These are phyloP conservation scores for Perdita meconis DNA, from an alignment of 2,888 invertebrate species.

Conservation along the genomic window DNA sequence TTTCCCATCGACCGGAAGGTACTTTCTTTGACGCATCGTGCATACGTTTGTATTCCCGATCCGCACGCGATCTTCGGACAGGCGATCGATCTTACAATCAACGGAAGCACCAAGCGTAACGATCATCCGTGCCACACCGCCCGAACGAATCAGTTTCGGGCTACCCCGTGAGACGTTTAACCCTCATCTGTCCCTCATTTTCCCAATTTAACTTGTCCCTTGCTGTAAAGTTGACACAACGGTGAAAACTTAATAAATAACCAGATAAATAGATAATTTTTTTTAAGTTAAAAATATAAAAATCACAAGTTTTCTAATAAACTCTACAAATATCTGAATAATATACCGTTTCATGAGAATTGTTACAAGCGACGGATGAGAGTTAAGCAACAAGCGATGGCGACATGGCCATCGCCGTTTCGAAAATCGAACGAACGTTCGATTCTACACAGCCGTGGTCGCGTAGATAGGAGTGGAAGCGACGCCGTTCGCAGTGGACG, in stretches of 20 bases:
- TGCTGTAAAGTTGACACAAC: too few species aligned
- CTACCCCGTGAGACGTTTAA: neutral
- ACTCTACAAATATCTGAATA: too few species aligned
- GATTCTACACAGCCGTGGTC: constrained; percentile 72
- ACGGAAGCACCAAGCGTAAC: constrained; percentile 48
- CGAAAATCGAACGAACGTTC: constrained; percentile 5
- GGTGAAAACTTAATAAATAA: too few species aligned
- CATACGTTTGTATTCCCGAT: neutral
- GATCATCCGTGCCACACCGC: constrained; percentile 7
- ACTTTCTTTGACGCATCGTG: neutral
- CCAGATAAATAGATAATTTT: too few species aligned
- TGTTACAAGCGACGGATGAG: too few species aligned
- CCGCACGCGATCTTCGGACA: constrained; percentile 29
- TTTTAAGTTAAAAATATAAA: too few species aligned
- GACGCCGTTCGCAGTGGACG: constrained; percentile 66
- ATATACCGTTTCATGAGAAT: too few species aligned
- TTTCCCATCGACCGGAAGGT: neutral
- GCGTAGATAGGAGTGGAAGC: constrained; percentile 69
- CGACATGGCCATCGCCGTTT: neutral
- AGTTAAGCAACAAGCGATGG: neutral
- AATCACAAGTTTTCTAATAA: too few species aligned
- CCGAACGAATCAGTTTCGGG: constrained; percentile 22
- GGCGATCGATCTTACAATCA: neutral
- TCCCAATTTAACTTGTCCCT: too few species aligned
- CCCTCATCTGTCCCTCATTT: too few species aligned